phyloP scores from a whole-genome alignment of 2,113 vertebrate species.

The Calcarius ornatus region DNA sequence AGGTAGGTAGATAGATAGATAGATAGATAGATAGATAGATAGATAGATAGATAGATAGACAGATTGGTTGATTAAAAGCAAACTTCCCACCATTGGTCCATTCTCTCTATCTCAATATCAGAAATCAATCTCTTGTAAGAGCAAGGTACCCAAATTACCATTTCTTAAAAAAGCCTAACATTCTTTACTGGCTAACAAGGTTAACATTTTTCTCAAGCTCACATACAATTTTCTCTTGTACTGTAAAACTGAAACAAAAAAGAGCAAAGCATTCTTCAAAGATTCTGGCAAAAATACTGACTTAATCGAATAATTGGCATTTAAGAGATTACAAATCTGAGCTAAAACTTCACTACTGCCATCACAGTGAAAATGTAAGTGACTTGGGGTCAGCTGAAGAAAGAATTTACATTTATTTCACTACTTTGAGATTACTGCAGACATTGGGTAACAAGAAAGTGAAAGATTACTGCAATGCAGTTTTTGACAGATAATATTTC shows the following conservation, averaged over 20 bases:
- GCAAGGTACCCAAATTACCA: not conserved
- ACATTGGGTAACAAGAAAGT: not conserved
- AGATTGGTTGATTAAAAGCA: not conserved
- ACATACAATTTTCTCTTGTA: not conserved
- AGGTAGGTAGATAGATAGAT: fast-evolving
- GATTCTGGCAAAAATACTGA: not conserved
- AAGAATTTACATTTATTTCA: slow-evolving; percentile 14
- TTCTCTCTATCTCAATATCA: not conserved
- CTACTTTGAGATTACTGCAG: not conserved
- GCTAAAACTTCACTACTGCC: not conserved
- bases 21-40: too few relatives aligned
- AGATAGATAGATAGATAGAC: fast-evolving
- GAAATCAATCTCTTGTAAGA: not conserved
- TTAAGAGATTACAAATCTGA: not conserved
- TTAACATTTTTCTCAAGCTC: not conserved
- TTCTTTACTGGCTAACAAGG: not conserved
- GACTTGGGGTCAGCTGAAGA: not conserved
- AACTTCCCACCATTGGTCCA: not conserved
- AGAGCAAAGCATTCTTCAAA: not conserved
- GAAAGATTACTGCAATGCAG: slow-evolving; percentile 9
- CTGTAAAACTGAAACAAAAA: not conserved
- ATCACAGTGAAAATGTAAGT: not conserved
- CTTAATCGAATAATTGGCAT: not conserved
- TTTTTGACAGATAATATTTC: slow-evolving; percentile 42
- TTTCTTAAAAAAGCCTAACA: not conserved